A percentile compares a stretch with the other conserved stretches of the same genome.
Conservation (phyloP, 2,888 invertebrate genomes). For the Conops quadrifasciatus region DNA sequence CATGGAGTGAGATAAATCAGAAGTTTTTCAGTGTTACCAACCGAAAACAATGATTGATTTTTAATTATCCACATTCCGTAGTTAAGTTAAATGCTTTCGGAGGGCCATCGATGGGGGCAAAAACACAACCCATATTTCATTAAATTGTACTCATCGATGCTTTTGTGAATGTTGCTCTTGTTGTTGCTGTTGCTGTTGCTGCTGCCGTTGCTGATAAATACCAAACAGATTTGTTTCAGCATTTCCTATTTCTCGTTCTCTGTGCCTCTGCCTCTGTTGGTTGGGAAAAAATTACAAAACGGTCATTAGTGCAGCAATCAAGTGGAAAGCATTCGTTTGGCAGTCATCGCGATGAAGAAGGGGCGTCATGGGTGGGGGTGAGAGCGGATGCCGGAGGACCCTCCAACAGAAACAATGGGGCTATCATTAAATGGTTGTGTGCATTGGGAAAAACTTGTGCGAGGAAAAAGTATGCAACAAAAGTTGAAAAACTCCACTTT, state of each 20-base stretch:
- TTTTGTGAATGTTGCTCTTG: slow-evolving; percentile 9
- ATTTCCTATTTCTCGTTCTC: not conserved
- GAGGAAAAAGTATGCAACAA: no score
- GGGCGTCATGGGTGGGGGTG: not conserved
- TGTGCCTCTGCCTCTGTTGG: not conserved
- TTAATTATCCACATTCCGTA: slow-evolving; percentile 34
- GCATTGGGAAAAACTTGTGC: no score
- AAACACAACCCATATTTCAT: slow-evolving; percentile 4
- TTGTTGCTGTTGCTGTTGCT: slow-evolving; percentile 18
- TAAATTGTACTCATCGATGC: slow-evolving; percentile 18
- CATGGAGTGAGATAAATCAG: not conserved
- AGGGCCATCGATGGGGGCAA: not conserved
- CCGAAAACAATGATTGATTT: slow-evolving; percentile 31
- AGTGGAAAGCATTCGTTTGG: slow-evolving; percentile 11
- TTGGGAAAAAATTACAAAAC: slow-evolving; percentile 11
- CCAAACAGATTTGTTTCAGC: not conserved
- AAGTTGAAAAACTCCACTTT: no score
- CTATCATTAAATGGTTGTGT: no score
- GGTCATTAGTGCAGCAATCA: slow-evolving; percentile 25
- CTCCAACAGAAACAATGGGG: not conserved
- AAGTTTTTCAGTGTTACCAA: slow-evolving; percentile 20
- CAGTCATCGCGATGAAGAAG: not conserved
- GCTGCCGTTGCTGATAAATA: not conserved
- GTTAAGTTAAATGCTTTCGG: slow-evolving; percentile 29
- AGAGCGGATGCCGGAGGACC: not conserved